Conservation (phyloP, 2,888 invertebrate genomes). For the Andrena bucephala region DNA sequence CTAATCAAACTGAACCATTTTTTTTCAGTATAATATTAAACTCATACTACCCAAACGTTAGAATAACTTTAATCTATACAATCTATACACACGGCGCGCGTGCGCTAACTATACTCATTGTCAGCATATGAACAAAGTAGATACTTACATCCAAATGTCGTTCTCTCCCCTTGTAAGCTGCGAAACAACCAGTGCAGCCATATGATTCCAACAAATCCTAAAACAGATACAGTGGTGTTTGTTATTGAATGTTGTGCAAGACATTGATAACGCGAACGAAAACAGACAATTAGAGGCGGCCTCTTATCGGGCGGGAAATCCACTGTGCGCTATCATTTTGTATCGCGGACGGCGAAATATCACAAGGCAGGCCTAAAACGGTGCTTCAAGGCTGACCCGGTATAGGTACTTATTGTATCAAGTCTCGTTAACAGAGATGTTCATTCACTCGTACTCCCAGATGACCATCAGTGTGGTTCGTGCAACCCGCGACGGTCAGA, state of each 20-base stretch:
- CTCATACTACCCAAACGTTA: too few species aligned
- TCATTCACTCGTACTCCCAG: conserved; percentile 70
- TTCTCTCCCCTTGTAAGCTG: too few species aligned
- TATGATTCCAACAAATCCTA: too few species aligned
- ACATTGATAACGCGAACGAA: background rate
- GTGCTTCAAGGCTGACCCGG: conserved; percentile 81
- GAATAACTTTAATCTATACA: too few species aligned
- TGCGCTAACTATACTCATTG: too few species aligned
- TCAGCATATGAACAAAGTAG: too few species aligned
- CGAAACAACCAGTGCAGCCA: too few species aligned
- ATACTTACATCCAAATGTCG: too few species aligned
- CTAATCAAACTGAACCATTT: too few species aligned
- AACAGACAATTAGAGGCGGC: background rate
- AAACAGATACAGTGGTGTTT: too few species aligned
- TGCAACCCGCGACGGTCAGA: conserved; percentile 67
- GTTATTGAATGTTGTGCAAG: background rate
- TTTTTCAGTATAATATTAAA: too few species aligned
- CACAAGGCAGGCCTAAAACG: conserved; percentile 72
- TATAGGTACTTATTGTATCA: conserved; percentile 85
- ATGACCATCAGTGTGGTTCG: conserved; percentile 64
- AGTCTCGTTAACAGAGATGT: conserved; percentile 83
- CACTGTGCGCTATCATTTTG: conserved; percentile 45
- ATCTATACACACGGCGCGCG: too few species aligned
- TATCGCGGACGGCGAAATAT: conserved; percentile 48
- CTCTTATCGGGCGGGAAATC: conserved; percentile 45